These are phyloP conservation scores for Osedax frankpressi DNA, from an alignment of 2,888 invertebrate genomes.

Conservation along the genomic window DNA sequence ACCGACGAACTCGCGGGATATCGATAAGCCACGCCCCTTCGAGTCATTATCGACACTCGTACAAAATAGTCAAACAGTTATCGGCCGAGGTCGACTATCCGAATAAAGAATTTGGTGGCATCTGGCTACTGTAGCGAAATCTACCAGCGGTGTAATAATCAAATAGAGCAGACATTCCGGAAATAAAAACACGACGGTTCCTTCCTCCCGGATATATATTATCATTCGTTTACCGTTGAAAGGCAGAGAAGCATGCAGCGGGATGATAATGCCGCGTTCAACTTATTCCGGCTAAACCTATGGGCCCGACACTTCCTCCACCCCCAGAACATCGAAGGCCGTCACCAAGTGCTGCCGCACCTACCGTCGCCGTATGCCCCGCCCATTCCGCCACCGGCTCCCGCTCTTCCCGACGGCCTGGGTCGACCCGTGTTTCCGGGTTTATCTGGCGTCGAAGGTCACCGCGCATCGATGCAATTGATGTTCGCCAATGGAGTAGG, in stretches of 20 bases:
- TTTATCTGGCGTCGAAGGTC: background rate
- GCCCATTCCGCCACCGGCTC: slow-evolving; percentile 32
- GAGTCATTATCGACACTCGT: too few relatives aligned
- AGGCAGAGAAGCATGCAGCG: slow-evolving; percentile 5
- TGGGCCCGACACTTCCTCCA: slow-evolving; percentile 39
- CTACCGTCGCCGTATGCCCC: slow-evolving; percentile 36
- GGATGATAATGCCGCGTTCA: slow-evolving; percentile 5
- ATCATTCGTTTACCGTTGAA: too few relatives aligned
- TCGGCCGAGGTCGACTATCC: too few relatives aligned
- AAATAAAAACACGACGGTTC: too few relatives aligned
- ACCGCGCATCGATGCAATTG: background rate
- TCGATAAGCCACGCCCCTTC: too few relatives aligned
- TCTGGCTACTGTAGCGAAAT: too few relatives aligned
- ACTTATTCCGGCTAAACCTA: slow-evolving; percentile 40
- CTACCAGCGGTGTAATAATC: too few relatives aligned
- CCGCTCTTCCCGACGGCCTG: slow-evolving; percentile 28
- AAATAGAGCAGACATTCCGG: too few relatives aligned
- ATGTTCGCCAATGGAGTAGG: background rate
- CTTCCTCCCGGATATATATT: too few relatives aligned
- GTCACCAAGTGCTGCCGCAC: slow-evolving; percentile 36
- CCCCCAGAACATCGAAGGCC: slow-evolving; percentile 32
- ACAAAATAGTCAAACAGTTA: too few relatives aligned
- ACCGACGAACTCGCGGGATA: too few relatives aligned
- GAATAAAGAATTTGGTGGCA: too few relatives aligned
- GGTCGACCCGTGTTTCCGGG: background rate